Evolutionary conservation across 1,140 invertebrate species (phyloP).

Genomic region (Drosophila tsacasi): DNA sequence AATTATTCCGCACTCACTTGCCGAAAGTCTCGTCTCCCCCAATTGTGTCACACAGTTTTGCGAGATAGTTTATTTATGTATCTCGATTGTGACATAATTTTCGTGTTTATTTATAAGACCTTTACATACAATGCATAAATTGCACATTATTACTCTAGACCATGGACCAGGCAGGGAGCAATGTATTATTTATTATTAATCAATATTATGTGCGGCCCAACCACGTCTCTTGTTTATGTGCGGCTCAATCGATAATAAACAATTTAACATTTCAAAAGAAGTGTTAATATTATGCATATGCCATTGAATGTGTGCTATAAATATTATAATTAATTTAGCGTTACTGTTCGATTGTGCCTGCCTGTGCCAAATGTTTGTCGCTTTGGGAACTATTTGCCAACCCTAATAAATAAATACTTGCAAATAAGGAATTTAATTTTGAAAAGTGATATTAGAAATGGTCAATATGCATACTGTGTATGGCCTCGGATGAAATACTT

Average conservation of each 20-base stretch:
- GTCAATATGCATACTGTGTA: neutral
- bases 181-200: constrained; percentile 3
- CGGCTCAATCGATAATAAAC: constrained; percentile 6
- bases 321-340: neutral
- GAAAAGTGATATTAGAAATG: neutral
- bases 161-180: no score
- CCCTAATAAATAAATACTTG: constrained; percentile 1
- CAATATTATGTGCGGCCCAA: neutral
- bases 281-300: no score
- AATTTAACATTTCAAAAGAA: neutral
- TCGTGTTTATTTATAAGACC: constrained; percentile 20
- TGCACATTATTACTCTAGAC: constrained; percentile 4
- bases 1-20: constrained; percentile 33
- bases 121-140: constrained; percentile 14
- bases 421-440: constrained; percentile 4
- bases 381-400: neutral
- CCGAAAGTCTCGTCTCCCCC: neutral
- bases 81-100: neutral
- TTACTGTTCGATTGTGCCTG: neutral
- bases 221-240: neutral
- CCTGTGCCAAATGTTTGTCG: neutral
- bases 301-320: no score
- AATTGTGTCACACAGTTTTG: neutral
- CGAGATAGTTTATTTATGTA: constrained; percentile 22
- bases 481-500: neutral